These are phyloP conservation scores for Danio tinwini DNA, from an alignment of 2,797 vertebrate species.

Conservation along the genomic window DNA sequence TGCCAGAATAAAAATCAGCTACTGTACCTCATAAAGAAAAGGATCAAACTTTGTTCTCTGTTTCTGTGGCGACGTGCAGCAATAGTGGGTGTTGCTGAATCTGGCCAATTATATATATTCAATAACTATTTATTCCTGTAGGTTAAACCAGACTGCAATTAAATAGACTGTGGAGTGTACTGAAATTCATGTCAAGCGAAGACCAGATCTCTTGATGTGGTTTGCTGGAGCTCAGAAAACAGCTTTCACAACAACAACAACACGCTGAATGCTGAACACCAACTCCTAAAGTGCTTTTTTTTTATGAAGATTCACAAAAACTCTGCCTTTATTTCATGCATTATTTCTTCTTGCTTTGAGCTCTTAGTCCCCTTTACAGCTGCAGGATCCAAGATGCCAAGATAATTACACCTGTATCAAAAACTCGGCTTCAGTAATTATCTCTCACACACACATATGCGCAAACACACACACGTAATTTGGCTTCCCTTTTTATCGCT, in stretches of 20 bases:
- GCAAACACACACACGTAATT: not conserved
- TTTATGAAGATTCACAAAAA: not conserved
- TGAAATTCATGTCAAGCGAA: not conserved
- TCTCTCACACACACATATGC: too few species aligned
- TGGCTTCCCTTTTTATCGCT: slow-evolving; percentile 13
- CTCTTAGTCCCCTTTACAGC: slow-evolving; percentile 4
- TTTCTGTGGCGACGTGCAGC: not conserved
- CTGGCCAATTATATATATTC: too few species aligned
- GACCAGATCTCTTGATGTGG: not conserved
- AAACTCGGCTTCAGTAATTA: slow-evolving; percentile 28
- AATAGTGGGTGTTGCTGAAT: not conserved
- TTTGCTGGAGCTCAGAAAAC: not conserved
- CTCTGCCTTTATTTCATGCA: not conserved
- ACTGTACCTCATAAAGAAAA: not conserved
- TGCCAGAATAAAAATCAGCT: too few species aligned
- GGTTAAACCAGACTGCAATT: not conserved
- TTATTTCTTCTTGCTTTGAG: not conserved
- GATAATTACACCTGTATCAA: slow-evolving; percentile 46
- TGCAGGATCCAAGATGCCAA: slow-evolving; percentile 11
- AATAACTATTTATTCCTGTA: not conserved
- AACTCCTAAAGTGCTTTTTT: not conserved
- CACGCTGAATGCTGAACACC: not conserved
- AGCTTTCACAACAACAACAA: not conserved
- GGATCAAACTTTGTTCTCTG: not conserved
- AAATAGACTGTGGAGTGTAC: not conserved